phyloP scores from a whole-genome alignment of 2,888 invertebrate genomes.

The Mayetiola destructor region DNA sequence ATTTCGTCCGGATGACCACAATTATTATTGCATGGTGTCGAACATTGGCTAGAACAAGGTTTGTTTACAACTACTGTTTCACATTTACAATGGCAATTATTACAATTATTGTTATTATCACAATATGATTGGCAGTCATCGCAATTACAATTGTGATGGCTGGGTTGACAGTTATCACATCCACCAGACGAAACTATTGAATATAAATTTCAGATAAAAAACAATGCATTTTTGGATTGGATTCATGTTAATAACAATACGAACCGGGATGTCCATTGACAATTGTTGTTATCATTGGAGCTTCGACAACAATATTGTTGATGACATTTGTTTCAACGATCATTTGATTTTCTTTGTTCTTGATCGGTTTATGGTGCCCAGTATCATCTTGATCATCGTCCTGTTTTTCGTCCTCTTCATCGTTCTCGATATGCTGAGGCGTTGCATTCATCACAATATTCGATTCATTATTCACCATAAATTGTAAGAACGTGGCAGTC shows the following conservation, averaged over 20 bases:
- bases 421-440: too few species aligned
- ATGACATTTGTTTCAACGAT: neutral
- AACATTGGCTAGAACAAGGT: neutral
- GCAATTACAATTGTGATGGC: neutral
- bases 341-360: neutral
- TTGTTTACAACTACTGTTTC: neutral
- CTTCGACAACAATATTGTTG: neutral
- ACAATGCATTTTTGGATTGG: neutral
- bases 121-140: neutral
- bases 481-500: neutral
- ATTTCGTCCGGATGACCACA: neutral
- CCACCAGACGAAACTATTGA: neutral
- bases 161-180: neutral
- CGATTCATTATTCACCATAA: too few species aligned
- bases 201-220: neutral
- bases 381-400: neutral
- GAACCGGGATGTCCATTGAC: neutral
- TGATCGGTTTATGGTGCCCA: neutral
- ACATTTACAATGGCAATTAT: neutral
- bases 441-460: too few species aligned
- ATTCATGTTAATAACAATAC: neutral
- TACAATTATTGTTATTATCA: neutral
- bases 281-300: neutral
- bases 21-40: neutral
- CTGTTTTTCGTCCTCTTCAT: neutral